Conservation (phyloP, 2,797 vertebrate species). For the Gymnoscopelus microlampas region DNA sequence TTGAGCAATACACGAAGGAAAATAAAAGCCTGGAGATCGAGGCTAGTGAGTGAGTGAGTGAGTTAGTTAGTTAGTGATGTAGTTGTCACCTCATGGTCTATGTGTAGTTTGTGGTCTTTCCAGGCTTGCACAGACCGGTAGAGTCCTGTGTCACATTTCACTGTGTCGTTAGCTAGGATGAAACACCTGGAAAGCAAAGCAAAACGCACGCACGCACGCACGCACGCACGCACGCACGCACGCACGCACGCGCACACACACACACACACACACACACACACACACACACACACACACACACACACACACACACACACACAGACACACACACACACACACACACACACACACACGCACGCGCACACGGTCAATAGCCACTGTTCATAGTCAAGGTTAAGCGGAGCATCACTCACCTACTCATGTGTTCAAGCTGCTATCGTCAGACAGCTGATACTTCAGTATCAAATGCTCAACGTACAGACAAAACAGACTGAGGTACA, state of each 20-base stretch:
- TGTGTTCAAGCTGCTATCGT: no score
- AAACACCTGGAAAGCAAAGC: constrained; percentile 83
- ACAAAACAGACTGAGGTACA: no score
- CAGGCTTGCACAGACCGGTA: constrained; percentile 95
- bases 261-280: constrained; percentile 62
- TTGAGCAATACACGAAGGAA: no score
- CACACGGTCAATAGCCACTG: constrained; percentile 8
- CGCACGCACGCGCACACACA: not conserved
- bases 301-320: constrained; percentile 40
- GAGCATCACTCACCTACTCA: no score
- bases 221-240: constrained; percentile 3
- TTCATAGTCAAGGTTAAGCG: no score
- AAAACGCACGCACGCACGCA: constrained; percentile 16
- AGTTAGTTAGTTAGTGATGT: not conserved
- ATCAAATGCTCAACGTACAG: no score
- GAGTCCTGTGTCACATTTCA: constrained; percentile 90
- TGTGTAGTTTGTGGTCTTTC: constrained; percentile 97
- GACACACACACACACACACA: constrained; percentile 63
- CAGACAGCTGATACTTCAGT: no score
- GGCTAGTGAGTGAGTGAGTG: not conserved
- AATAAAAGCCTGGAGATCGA: no score
- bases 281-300: constrained; percentile 55
- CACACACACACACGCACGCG: constrained; percentile 5
- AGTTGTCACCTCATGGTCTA: constrained; percentile 92
- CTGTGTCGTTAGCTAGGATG: constrained; percentile 89